Base-by-base conservation (phyloP, 2,888 invertebrate genomes). In the Sesia bembeciformis region DNA sequence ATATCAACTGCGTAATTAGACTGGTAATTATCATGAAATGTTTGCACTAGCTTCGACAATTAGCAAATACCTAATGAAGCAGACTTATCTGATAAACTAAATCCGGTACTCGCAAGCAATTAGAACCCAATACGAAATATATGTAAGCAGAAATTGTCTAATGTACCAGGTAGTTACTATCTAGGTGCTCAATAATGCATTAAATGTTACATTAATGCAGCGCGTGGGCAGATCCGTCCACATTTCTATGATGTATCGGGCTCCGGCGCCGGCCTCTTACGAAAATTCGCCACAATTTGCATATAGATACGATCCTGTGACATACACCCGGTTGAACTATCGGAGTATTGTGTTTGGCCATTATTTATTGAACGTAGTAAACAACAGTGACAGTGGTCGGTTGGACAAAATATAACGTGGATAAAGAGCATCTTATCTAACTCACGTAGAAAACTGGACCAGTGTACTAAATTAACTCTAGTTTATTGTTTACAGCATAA, bases 221-320 rank as follows among this genome's bases (percentile, higher is more conserved):
- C 61, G 84, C 85, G 88, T 88, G 84, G 88, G 88, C 74, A 59
- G 82, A 71, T 74, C 77, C 83, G 86, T 85, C 85, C 82, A 84
- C 86, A 84, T 85, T 83, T 80, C 80, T 82, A 86, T 88, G 88
- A 88, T 87, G 85, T 78, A 88, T 87, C 80, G 87, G 74, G 76
- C 75, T 66, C 73, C 70, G 74, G 74, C 75, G 75, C 74, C 72
- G 69, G 68, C 66, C 68, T 66, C 78, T 87, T 85, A 82, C 86
- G 84, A 85, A 88, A 88, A 84, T 82, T 82, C 77, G 70, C 76
- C 66, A 72, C 77, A 78, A 84, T 86, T 85, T 84, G 78, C 84
- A 84, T 83, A 81, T 65, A 78, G 80, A 83, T 84, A 81, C 71
- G 65, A 82, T 81, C 78, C 52, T 57, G 57, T 52, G 57, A 61